Base-by-base conservation (phyloP, 2,113 vertebrate species). In the Glaucomys volans region DNA sequence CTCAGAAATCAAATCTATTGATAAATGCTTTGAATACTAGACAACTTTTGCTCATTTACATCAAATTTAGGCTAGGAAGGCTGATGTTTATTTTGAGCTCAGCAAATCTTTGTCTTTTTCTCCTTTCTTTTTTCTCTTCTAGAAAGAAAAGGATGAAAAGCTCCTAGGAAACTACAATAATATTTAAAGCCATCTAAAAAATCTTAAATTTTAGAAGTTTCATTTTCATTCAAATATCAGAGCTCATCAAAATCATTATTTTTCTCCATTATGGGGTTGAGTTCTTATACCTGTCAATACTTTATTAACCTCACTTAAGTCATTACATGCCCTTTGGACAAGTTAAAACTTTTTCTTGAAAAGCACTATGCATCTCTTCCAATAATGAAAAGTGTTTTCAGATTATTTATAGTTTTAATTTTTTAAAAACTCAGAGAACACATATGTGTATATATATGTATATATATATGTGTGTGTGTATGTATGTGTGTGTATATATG, bases 331-430 rank as follows among this genome's bases (percentile, higher is more conserved):
- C 50, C 40, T 85, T 7, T 5, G 32, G 57, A 86, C 79, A 96
- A 80, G 44, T 66, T 82, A 72, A 95, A 90, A 28, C 75, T 85
- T 24, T 12, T 77, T 89, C 66, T 87, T 94, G 4, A 95, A 92
- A 95, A 86, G 37, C 17, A 90, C 76, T 35, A 47, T 22, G 66
- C 0, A 50, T 18, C 2, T 72, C 32, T 87, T 88, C 47, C 44
- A 95, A 72, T n/a, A 84, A 82, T 59, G 42, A 81, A n/a, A 74
- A 82, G 2, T 57, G 82, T 20, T 74, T 97, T 97, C 69, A 90
- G 79, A 87, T 57, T 86, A 91, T 69, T 91, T 10, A 40, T 86
- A 93, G 4, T 77, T 85, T 97, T 87, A 86, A 26, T 59, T 84
- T 67, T 64, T 64, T 69, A 54, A 90, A 92, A 93, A 86, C 8